Evolutionary conservation across 2,888 invertebrate genomes (phyloP), one percentile per base, ranked within the genome.

Genomic region (Eupithecia pulchellata): DNA sequence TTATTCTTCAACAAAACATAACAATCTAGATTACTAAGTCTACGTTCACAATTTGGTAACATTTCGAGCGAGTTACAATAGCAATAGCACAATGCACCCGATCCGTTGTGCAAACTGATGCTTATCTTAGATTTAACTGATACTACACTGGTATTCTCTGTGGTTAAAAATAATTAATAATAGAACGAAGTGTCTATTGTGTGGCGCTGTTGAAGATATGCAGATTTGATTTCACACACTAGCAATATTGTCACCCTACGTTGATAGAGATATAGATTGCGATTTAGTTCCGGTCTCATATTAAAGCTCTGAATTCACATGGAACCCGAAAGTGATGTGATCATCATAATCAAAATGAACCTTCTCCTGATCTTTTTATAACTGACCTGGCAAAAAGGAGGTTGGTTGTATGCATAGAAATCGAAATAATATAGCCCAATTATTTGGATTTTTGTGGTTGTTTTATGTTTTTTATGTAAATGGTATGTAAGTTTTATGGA

Each of bases 61-160:
- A 82, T 81, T 82, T 79, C 78, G 78, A 32, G 17, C 58, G 30
- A 82, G 81, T 80, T 78, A 79, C 76, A 82, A 81, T 71, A 76
- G 76, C 77, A 79, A 78, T 78, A 77, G 69, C 69, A 84, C 83
- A 83, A 82, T 82, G 81, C 82, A 78, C 80, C 77, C 74, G 73
- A 77, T 55, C 64, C 72, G 81, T 85, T 85, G 83, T 84, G 82
- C 83, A 84, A 83, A 78, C 76, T 73, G 75, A 82, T 81, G 75
- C 71, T 62, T 71, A 77, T 78, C 65, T 69, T 71, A 79, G 82
- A 84, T 83, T 30, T 63, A 25, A 68, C 65, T 62, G 80, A 81
- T 82, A 81, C 69, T 66, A 61, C 78, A 79, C 73, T 78, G 75
- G 66, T n/a, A 30, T 64, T 63, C 62, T 39, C 1, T 60, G 47